Evolutionary conservation across 2,113 vertebrate species (phyloP).

Genomic region (Ictidomys tridecemlineatus): DNA sequence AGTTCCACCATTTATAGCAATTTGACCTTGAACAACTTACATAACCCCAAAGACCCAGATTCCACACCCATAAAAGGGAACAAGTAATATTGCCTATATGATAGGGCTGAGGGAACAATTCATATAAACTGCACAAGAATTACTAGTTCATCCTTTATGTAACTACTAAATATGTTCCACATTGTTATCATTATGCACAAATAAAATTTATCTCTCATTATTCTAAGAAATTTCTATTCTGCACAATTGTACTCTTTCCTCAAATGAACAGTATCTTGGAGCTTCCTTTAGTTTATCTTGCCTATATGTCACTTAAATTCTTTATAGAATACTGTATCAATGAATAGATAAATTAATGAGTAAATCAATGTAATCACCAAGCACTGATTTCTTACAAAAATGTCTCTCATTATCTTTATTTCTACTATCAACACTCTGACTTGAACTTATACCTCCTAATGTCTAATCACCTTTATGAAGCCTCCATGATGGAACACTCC

Average conservation of each 20-base stretch:
- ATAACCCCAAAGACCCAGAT: not conserved
- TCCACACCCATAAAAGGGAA: not conserved
- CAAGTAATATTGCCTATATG: not conserved
- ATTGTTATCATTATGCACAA: not conserved
- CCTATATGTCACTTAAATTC: not conserved
- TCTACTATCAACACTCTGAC: not conserved
- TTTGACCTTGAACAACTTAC: not conserved
- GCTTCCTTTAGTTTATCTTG: not conserved
- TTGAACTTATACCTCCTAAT: not conserved
- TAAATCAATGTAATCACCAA: not conserved
- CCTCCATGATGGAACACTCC: not conserved
- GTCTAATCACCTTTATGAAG: fast-evolving
- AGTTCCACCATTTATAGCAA: not conserved
- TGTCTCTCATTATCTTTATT: not conserved
- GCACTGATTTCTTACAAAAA: not conserved
- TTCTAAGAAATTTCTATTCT: not conserved
- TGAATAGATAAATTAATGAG: not conserved
- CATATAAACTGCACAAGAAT: not conserved
- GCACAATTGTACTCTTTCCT: not conserved
- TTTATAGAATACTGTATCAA: not conserved
- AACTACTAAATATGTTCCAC: not conserved
- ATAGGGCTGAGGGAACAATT: not conserved
- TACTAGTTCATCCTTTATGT: not conserved
- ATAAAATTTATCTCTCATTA: not conserved
- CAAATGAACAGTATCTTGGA: not conserved